Percentiles rank a stretch among this genome's conserved stretches.
These are phyloP conservation scores for Leguminivora glycinivorella DNA, from an alignment of 1,140 invertebrate genomes.

Conservation along the genomic window DNA sequence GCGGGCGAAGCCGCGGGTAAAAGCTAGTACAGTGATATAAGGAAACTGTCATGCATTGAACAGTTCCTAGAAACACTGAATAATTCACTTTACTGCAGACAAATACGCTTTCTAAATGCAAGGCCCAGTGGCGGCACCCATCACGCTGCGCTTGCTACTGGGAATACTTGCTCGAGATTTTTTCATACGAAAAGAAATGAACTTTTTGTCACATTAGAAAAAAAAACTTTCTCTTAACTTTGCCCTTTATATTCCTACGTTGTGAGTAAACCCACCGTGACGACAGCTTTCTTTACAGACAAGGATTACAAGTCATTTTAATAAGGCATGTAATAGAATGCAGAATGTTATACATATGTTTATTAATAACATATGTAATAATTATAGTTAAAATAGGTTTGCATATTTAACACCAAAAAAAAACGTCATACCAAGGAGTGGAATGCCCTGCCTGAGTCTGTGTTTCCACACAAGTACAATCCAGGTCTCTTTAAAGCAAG, in stretches of 20 bases:
- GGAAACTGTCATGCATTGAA: constrained; percentile 27
- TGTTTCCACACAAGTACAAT: no score
- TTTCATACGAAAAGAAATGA: neutral
- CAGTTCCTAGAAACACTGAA: constrained; percentile 27
- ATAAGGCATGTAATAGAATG: no score
- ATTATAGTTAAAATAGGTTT: no score
- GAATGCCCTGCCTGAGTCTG: no score
- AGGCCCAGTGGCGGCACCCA: constrained; percentile 10
- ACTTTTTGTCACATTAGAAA: neutral
- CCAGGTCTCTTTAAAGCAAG: no score
- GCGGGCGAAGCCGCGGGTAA: no score
- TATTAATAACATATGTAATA: no score
- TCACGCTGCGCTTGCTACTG: constrained; percentile 3
- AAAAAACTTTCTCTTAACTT: neutral
- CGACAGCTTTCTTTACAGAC: neutral
- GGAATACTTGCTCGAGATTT: constrained; percentile 17
- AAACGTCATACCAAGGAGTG: no score
- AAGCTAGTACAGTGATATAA: constrained; percentile 27
- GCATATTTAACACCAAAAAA: no score
- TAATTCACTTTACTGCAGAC: constrained; percentile 23
- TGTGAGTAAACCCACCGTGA: neutral
- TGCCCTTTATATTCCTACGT: neutral
- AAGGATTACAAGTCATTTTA: neutral
- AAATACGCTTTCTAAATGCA: constrained; percentile 28
- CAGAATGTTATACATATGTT: no score